Evolutionary conservation across 1,140 invertebrate genomes (phyloP), one percentile per base, ranked within the genome.

Genomic region (Homarus americanus): DNA sequence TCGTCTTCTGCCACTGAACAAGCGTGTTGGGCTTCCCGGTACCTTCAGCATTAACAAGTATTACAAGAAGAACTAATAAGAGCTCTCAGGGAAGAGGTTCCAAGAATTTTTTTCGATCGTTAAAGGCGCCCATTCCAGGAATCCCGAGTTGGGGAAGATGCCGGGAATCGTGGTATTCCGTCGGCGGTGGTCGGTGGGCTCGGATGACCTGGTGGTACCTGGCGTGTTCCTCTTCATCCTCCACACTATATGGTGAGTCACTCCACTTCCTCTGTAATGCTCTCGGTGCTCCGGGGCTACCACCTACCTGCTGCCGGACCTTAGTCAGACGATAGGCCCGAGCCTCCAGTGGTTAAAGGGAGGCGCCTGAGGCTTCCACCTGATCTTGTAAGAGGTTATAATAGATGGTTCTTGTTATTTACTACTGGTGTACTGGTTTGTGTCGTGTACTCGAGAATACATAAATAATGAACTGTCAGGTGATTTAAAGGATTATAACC

Each of bases 181-280:
- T 92, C 95, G 97, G 93, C 96, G 97, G 92, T 98, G 97, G 97
- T 96, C 96, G 93, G 97, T 98, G 92, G 97, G 97, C 92, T 97
- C 97, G 89, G 97, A 98, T 95, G 97, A 98, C 95, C 95, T 98
- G 80, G 97, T 98, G 86, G 96, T 98, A 24, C 97, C 97, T 32
- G 97, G 97, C 28, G 95, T 96, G 88, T 96, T 97, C 93, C 95
- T 98, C 5, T 96, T 97, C 93, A 93, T 96, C 72, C 94, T 97
- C 72, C 97, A 98, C 94, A 94, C 96, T 58, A 95, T 97, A 94
- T 98, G 97, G 97, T 98, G 94, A 96, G 95, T 95, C 17, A 0
- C 9, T 7, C 73, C 2, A 24, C 73, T 15, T 32, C 40, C 40
- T 76, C 73, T n/a, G n/a, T n/a, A n/a, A n/a, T n/a, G n/a, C n/a